Evolutionary conservation across 2,797 vertebrate genomes (phyloP).

Genomic region (Nyctibius grandis): DNA sequence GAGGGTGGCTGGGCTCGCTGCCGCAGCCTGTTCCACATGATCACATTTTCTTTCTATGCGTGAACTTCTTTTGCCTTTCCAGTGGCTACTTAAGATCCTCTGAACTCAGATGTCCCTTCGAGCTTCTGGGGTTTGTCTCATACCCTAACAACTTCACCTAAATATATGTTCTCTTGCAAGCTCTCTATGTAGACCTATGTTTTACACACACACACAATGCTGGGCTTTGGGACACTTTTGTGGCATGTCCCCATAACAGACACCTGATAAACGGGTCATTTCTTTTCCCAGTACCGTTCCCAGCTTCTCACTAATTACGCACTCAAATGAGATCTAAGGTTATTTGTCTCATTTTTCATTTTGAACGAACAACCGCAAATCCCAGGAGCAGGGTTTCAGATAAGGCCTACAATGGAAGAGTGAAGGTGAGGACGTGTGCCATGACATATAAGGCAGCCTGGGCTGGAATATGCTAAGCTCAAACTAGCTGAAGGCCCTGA

Average conservation of each 20-base stretch:
- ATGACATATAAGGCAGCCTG: background rate
- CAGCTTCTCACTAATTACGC: background rate
- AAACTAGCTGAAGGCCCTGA: background rate
- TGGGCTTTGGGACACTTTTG: background rate
- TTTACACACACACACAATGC: background rate
- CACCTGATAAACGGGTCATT: background rate
- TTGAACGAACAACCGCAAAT: background rate
- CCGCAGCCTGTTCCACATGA: background rate
- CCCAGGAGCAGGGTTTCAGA: background rate
- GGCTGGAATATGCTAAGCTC: background rate
- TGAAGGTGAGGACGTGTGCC: background rate
- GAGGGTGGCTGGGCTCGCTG: fast-evolving
- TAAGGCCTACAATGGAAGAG: background rate
- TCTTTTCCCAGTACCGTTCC: background rate
- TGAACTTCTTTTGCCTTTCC: background rate
- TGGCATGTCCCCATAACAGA: fast-evolving
- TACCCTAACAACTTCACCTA: background rate
- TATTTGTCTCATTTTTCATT: background rate
- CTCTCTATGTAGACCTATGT: fast-evolving
- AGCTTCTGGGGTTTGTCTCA: background rate
- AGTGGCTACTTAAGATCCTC: background rate
- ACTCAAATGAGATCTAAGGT: background rate
- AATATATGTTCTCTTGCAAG: background rate
- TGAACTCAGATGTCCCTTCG: background rate
- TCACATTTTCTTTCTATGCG: background rate